Evolutionary conservation across 2,888 invertebrate species (phyloP), one percentile per base, ranked within the genome.

Genomic region (Chymomyza amoena): DNA sequence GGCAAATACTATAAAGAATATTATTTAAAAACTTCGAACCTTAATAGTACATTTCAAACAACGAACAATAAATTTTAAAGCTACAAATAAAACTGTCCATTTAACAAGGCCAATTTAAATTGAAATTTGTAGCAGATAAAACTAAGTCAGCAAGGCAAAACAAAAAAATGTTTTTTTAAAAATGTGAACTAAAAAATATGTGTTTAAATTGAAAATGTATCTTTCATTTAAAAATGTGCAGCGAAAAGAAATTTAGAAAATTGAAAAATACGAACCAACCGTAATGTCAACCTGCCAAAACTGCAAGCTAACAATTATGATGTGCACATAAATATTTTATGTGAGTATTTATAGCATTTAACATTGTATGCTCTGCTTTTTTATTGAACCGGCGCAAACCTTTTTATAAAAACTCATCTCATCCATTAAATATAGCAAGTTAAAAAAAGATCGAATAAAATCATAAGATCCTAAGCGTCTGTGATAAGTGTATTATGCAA

Each of bases 211-310:
- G 39, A 4, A 45, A 32, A 32, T 9, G 9, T 32, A 32, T 6
- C 32, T 32, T 32, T 7, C 32, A 32, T 32, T 32, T 32, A 32
- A 32, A 32, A 32, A 32, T 32, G 6, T 32, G 32, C 9, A 7
- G 32, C 32, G 9, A 32, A 32, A 32, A n/a, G n/a, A n/a, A n/a
- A 64, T 68, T 63, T 63, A 36, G 36, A n/a, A 13, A 60, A 60
- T 70, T 70, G 57, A 20, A 6, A 32, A 62, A 72, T 76, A 61
- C 73, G 61, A 77, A 76, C 68, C 76, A 81, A 75, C 73, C 80
- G 71, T 65, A 73, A 80, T 76, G 75, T 81, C 80, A 81, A 87
- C 78, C 75, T 73, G 73, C 76, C 76, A 81, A 72, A 62, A 45
- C 65, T 28, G 7, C 63, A 16, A 61, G 60, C 56, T 68, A 61